Evolutionary conservation across 2,113 vertebrate species (phyloP).

Genomic region (Montifringilla adamsi): DNA sequence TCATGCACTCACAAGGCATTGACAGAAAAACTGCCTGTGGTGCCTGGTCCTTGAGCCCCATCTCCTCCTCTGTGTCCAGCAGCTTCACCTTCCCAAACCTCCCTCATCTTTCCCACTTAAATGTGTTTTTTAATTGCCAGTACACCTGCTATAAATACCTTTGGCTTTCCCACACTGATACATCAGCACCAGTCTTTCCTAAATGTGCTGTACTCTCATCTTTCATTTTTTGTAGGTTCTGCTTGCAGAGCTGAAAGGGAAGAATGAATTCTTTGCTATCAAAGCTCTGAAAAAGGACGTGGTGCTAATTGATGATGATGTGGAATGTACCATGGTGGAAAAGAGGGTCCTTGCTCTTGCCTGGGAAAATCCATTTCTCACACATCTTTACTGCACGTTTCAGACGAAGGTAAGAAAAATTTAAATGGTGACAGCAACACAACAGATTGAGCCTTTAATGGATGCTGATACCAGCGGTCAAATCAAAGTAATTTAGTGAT

Average conservation of each 20-base stretch:
- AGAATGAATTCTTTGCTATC: slow-evolving; percentile 88
- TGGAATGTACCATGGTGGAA: slow-evolving; percentile 98
- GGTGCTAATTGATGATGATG: slow-evolving; percentile 97
- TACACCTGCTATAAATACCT: background rate
- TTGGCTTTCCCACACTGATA: background rate
- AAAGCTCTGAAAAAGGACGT: slow-evolving; percentile 98
- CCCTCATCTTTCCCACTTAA: background rate
- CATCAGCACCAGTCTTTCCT: background rate
- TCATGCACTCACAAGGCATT: background rate
- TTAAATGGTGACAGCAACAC: background rate
- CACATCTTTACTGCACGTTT: slow-evolving; percentile 92
- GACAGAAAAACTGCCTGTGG: background rate
- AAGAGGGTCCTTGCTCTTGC: slow-evolving; percentile 93
- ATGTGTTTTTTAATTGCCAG: background rate
- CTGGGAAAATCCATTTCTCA: slow-evolving; percentile 96
- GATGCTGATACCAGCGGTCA: background rate
- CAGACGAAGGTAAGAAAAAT: slow-evolving; percentile 86
- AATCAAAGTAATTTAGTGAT: background rate
- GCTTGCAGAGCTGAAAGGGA: slow-evolving; percentile 91
- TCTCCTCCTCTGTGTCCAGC: background rate
- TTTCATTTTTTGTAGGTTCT: slow-evolving; percentile 78
- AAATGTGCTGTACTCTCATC: fast-evolving
- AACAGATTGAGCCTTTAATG: background rate
- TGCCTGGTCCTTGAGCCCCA: fast-evolving
- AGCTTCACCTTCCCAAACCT: background rate